Base-by-base conservation (phyloP, 1,140 invertebrate genomes). In the Ceratosolen fusciceps region DNA sequence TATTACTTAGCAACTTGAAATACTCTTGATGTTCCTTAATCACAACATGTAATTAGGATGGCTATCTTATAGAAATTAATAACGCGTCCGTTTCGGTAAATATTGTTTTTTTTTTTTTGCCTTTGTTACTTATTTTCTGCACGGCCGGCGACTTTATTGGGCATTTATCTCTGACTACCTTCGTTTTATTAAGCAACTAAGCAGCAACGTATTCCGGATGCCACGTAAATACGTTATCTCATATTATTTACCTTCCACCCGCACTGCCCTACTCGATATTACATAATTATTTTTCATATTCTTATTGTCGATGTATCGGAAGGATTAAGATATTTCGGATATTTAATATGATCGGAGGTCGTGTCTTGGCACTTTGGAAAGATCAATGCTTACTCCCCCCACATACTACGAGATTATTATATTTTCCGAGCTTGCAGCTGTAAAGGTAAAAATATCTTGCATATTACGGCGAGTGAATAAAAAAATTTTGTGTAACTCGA, bases 401-500 rank as follows among this genome's bases (percentile, higher is more conserved):
- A 29, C 26, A 1, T 58, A 58, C 24, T 37, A 37, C 31, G 14
- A 21, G 16, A 37, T 65, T 7, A 1, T 37, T 37, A 65, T 8
- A n/a, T 65, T 37, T 65, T 19, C 19, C 21, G 60, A 65, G 19
- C 5, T 65, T 65, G 1, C 2, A 3, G 60, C 7, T 31, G 26
- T 65, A 65, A 65, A 34, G 16, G 37, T 65, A 37, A n/a, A n/a
- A 65, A 65, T 34, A n/a, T 65, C 16, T 65, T 37, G 10, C 34
- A 37, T 65, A 65, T 65, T 65, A 37, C 5, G 31, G 21, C 37
- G 31, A 2, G 21, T 9, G 0, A 3, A n/a, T 3, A 37, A 34
- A 7, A 16, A 65, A 65, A 2, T 65, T 37, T 1, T 1, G 1
- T 0, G n/a, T n/a, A 37, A 37, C 37, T 37, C 21, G 37, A 65